These are phyloP conservation scores for Cordilura impudica DNA, from an alignment of 2,888 invertebrate genomes.

Conservation along the genomic window DNA sequence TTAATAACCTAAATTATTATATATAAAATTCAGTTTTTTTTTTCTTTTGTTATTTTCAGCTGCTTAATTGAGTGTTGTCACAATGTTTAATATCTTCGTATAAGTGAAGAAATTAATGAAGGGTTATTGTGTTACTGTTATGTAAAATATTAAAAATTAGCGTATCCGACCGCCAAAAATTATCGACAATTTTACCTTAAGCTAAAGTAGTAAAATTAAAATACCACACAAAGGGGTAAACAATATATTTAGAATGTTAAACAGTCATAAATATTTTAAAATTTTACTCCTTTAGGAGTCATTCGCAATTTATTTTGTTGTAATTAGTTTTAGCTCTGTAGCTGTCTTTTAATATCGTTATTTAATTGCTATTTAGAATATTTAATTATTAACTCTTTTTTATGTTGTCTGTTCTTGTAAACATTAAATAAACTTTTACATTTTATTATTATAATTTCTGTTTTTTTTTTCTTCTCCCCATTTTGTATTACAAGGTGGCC, in stretches of 20 bases:
- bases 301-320: background rate
- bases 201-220: background rate
- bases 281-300: background rate
- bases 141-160: constrained; percentile 4
- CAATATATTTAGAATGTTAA: background rate
- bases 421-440: constrained; percentile 1
- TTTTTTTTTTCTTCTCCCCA: background rate
- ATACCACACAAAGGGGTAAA: background rate
- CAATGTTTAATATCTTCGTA: constrained; percentile 49
- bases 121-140: constrained; percentile 9
- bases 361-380: constrained; percentile 30
- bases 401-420: background rate
- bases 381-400: constrained; percentile 23
- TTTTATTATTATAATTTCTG: background rate
- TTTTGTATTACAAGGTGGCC: constrained; percentile 9
- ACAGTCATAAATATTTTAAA: background rate
- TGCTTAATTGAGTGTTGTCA: constrained; percentile 59
- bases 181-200: background rate
- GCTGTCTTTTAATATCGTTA: background rate
- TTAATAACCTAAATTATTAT: constrained; percentile 55
- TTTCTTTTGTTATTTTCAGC: constrained; percentile 38
- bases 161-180: background rate
- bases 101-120: constrained; percentile 38
- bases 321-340: background rate
- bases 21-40: background rate